Conservation (phyloP, 2,888 invertebrate species). For the Lydus trimaculatus region DNA sequence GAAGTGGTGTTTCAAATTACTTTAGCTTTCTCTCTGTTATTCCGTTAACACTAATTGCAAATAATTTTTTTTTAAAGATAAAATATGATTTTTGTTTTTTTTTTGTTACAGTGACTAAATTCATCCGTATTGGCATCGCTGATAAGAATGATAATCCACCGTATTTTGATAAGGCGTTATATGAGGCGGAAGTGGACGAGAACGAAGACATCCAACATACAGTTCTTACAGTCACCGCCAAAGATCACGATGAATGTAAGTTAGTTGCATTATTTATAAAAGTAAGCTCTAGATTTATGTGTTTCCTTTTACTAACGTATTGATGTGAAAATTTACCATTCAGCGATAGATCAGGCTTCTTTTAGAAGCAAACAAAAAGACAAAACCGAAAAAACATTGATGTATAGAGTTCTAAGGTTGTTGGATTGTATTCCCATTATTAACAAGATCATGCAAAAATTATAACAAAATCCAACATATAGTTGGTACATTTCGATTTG, state of each 20-base stretch:
- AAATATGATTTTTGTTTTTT: slow-evolving; percentile 10
- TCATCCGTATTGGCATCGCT: slow-evolving; percentile 97
- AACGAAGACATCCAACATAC: slow-evolving; percentile 98
- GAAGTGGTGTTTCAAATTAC: neutral
- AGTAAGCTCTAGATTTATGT: neutral
- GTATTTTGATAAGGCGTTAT: slow-evolving; percentile 95
- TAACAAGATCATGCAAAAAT: no score
- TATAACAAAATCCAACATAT: no score
- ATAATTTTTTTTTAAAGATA: neutral
- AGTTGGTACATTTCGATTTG: no score
- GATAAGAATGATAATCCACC: slow-evolving; percentile 99
- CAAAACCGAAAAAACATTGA: no score
- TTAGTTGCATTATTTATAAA: slow-evolving; percentile 52
- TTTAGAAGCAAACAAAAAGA: no score
- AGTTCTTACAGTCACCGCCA: slow-evolving; percentile 97
- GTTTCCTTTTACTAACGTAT: neutral
- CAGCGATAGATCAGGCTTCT: no score
- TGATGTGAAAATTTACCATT: neutral
- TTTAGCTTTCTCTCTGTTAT: neutral
- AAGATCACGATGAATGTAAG: slow-evolving; percentile 99
- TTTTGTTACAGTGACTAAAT: slow-evolving; percentile 90
- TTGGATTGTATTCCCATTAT: no score
- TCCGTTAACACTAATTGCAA: neutral
- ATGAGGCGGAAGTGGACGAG: slow-evolving; percentile 97
- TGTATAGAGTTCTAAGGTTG: no score